phyloP scores from a whole-genome alignment of 2,888 invertebrate genomes.

The Scaptomyza polygonia region DNA sequence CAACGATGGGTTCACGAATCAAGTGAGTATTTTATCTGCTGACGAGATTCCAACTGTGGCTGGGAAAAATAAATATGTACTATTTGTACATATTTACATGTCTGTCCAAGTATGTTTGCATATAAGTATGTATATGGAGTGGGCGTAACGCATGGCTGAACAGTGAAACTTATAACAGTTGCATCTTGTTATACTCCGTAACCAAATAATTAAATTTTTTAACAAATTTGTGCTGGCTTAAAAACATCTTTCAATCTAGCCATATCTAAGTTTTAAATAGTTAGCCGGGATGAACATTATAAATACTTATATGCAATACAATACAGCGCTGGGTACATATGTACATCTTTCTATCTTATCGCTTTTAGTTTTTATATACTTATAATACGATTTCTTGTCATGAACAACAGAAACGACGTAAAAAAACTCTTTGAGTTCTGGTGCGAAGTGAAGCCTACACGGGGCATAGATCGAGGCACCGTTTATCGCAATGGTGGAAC shows the following conservation, averaged over 20 bases:
- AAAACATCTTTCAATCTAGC: no score
- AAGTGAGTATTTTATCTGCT: conserved; percentile 73
- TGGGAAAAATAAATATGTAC: conserved; percentile 13
- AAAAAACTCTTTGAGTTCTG: conserved; percentile 84
- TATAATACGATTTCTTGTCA: conserved; percentile 11
- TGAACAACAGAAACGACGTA: conserved; percentile 82
- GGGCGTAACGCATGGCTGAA: conserved; percentile 78
- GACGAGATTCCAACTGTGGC: conserved; percentile 31
- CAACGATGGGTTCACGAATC: conserved; percentile 80
- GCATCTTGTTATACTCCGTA: conserved; percentile 3
- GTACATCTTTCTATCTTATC: background rate
- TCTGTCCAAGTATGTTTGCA: background rate
- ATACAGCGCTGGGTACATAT: background rate
- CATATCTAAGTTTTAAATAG: no score
- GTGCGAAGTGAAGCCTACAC: conserved; percentile 83
- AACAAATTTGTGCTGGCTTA: no score
- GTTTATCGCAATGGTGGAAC: conserved; percentile 55
- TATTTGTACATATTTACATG: conserved; percentile 19
- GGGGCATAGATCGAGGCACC: conserved; percentile 67
- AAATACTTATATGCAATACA: background rate
- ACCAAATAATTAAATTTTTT: background rate
- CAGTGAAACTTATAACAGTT: conserved; percentile 39
- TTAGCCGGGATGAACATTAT: background rate
- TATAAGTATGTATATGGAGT: conserved; percentile 26
- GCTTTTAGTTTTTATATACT: conserved; percentile 4